phyloP scores from a whole-genome alignment of 1,140 invertebrate genomes.

The Thereuonema tuberculata region DNA sequence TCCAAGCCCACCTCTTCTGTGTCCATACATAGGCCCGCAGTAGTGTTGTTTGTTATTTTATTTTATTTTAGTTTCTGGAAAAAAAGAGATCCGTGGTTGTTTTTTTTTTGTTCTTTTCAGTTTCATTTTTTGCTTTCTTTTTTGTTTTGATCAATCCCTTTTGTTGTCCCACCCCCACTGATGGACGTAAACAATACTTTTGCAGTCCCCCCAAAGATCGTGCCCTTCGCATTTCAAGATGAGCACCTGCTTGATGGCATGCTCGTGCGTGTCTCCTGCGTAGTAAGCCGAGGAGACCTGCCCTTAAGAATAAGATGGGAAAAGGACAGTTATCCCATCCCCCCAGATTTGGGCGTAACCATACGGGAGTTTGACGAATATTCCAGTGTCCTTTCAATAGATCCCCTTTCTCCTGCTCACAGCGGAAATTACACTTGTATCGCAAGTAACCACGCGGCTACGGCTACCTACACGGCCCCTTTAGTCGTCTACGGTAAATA shows the following conservation, averaged over 20 bases:
- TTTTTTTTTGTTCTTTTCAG: too few relatives aligned
- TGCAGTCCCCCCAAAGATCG: conserved; percentile 37
- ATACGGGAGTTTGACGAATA: conserved; percentile 25
- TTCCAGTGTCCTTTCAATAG: conserved; percentile 18
- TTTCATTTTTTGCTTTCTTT: too few relatives aligned
- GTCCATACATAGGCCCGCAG: too few relatives aligned
- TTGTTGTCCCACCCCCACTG: too few relatives aligned
- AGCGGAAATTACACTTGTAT: conserved; percentile 56
- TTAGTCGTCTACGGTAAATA: conserved; percentile 50
- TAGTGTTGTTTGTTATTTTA: too few relatives aligned
- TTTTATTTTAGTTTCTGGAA: too few relatives aligned
- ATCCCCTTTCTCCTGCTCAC: conserved; percentile 6
- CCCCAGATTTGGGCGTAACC: conserved; percentile 24
- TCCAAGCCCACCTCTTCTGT: too few relatives aligned
- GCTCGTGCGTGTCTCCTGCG: conserved; percentile 58
- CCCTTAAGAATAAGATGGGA: conserved; percentile 32
- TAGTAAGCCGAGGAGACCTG: conserved; percentile 57
- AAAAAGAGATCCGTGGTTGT: too few relatives aligned
- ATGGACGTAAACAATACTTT: too few relatives aligned
- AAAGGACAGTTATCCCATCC: conserved; percentile 29
- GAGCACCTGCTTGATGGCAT: conserved; percentile 32
- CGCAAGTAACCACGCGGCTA: conserved; percentile 58
- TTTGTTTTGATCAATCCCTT: too few relatives aligned
- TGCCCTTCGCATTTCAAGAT: conserved; percentile 31
- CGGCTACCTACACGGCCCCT: conserved; percentile 62